phyloP scores from a whole-genome alignment of 1,140 invertebrate genomes.

The Drosophila auraria region DNA sequence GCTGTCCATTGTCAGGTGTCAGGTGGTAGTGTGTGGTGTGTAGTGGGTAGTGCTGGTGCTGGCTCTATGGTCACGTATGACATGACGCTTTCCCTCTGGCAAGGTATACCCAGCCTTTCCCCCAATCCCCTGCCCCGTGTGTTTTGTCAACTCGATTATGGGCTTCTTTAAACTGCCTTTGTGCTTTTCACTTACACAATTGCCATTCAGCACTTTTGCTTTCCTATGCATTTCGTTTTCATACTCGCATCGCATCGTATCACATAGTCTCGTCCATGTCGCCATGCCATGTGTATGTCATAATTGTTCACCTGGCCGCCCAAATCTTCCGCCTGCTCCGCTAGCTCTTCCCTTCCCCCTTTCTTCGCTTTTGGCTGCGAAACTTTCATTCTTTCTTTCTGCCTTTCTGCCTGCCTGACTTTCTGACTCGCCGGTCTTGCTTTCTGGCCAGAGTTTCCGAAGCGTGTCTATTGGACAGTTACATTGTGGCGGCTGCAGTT shows the following conservation, averaged over 20 bases:
- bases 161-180: slow-evolving; percentile 44
- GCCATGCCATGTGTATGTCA: slow-evolving; percentile 54
- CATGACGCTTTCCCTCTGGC: slow-evolving; percentile 66
- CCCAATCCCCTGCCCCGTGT: background rate
- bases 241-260: slow-evolving; percentile 16
- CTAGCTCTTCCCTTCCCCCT: no score
- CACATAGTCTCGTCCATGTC: slow-evolving; percentile 17
- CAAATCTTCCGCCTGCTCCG: slow-evolving; percentile 10
- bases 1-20: slow-evolving; percentile 27
- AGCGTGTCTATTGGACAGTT: slow-evolving; percentile 60
- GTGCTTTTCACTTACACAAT: slow-evolving; percentile 70
- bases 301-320: slow-evolving; percentile 58
- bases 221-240: slow-evolving; percentile 70
- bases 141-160: slow-evolving; percentile 54
- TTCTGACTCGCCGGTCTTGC: slow-evolving; percentile 20
- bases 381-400: slow-evolving; percentile 68
- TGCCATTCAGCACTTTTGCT: slow-evolving; percentile 71
- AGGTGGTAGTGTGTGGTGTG: slow-evolving; percentile 8
- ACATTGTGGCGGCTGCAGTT: slow-evolving; percentile 33
- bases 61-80: slow-evolving; percentile 65
- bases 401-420: slow-evolving; percentile 36
- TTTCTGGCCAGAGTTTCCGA: slow-evolving; percentile 42
- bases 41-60: slow-evolving; percentile 6
- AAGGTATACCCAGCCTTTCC: background rate
- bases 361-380: slow-evolving; percentile 27